Base-by-base conservation (phyloP, 2,888 invertebrate species). In the Heteropelma amictum region DNA sequence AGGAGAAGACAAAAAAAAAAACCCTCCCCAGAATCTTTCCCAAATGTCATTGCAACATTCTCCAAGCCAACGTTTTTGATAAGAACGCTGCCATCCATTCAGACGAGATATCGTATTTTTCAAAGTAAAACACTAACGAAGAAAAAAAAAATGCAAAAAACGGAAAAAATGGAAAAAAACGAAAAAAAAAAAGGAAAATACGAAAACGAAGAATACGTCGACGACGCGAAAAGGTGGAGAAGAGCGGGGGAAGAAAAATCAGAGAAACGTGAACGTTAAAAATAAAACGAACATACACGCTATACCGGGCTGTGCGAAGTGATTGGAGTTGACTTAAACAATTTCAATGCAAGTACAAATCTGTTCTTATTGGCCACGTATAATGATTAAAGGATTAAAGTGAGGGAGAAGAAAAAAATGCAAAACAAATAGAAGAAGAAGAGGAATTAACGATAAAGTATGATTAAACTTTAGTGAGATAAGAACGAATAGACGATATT, bases 301-400 rank as follows among this genome's bases (percentile, higher is more conserved):
- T 88, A 87, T 88, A 87, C 88, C 86, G 87, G 88, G 88, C 88
- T 88, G 88, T 89, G 88, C 87, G 86, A 88, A 86, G 87, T 88
- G 86, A 88, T 88, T 88, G 87, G 87, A 88, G 88, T 88, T 88
- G 86, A 87, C 87, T 88, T 87, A 88, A 78, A 88, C 87, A 87
- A 89, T 88, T 89, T 88, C 87, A 89, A 87, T 88, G 86, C 88
- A 88, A 89, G 88, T 89, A 89, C 88, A 89, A 89, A 89, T 87
- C 88, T 88, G 88, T 88, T 88, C 87, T 88, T 88, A 88, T 89
- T 88, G 88, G 88, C 88, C 87, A 87, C 88, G 85, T 88, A 88
- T 88, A 88, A 87, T 86, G 86, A 86, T 85, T 87, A 85, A 81
- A 82, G 84, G 40, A 64, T 40, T 56, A 64, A 30, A 30, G 30